Conservation (phyloP, 2,797 vertebrate genomes). For the Lithobates pipiens region DNA sequence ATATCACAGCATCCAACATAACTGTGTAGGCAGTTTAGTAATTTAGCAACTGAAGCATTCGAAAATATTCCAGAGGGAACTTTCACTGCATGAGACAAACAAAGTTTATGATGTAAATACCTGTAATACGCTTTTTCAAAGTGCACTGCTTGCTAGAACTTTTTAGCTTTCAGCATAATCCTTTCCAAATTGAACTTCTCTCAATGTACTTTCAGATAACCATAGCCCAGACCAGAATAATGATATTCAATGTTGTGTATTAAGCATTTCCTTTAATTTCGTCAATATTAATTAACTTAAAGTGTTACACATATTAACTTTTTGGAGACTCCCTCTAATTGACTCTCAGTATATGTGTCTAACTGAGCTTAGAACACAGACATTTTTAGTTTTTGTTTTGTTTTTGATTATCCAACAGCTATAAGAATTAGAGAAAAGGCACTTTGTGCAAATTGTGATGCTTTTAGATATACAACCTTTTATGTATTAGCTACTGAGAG, state of each 20-base stretch:
- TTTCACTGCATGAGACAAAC: not conserved
- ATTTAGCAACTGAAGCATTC: slow-evolving; percentile 1
- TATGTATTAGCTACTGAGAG: too few species aligned
- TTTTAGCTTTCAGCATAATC: not conserved
- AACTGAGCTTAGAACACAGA: too few species aligned
- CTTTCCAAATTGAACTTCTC: not conserved
- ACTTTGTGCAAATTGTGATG: too few species aligned
- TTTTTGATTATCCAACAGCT: too few species aligned
- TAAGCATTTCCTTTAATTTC: not conserved
- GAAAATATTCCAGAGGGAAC: not conserved
- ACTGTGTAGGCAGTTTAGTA: not conserved
- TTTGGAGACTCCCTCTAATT: too few species aligned
- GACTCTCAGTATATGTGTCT: too few species aligned
- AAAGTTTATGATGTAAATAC: not conserved
- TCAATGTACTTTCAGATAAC: not conserved
- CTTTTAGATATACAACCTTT: too few species aligned
- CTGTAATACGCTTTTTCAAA: not conserved
- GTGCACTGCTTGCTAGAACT: not conserved
- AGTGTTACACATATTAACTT: too few species aligned
- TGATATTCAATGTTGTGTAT: not conserved
- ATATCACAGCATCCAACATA: not conserved
- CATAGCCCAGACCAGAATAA: not conserved
- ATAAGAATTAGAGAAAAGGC: too few species aligned
- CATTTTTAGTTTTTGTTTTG: too few species aligned
- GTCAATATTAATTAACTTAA: not conserved